Evolutionary conservation across 2,113 vertebrate species (phyloP), one percentile per base, ranked within the genome.

Genomic region (Stercorarius parasiticus): DNA sequence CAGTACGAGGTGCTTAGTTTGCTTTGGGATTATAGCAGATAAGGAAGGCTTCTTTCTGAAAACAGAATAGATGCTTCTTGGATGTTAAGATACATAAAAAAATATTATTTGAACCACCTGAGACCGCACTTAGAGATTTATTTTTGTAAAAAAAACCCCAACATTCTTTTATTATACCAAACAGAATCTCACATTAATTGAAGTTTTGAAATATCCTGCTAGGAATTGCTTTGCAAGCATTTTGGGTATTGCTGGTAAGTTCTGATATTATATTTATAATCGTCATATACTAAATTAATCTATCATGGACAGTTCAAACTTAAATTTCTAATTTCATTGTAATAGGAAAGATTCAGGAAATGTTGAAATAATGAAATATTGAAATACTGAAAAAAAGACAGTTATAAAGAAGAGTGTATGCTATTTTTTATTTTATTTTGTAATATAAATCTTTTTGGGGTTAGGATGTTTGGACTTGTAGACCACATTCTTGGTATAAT

Each of bases 11-110:
- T 70, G 26, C 62, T 88, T 36, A 80, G 52, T 95, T 94, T 93
- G 34, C 65, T 71, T 53, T 91, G 80, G 86, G 86, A 86, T 85
- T 96, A 80, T 13, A 82, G 74, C 65, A 53, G 10, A 94, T 96
- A 96, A 92, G 73, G n/a, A 96, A 64, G 30, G 18, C 26, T 90
- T 72, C 69, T 86, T 53, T 55, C 38, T 71, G 72, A 79, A 87
- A 95, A 66, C 61, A 21, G 30, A 95, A 83, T 82, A 87, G 58
- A 42, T 82, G 38, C 50, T 89, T 89, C n/a, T 56, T 87, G 38
- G 56, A 49, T 94, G n/a, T 71, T 76, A 80, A 86, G 50, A 62
- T 74, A 82, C 21, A 15, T 79, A 45, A 85, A 93, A 88, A 94
- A 82, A 58, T 62, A n/a, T 10, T 88, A 56, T 62, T 94, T 86